A percentile compares a stretch with the other conserved stretches of the same genome.
These are phyloP conservation scores for Odocoileus virginianus DNA, from an alignment of 2,113 vertebrate genomes.

Conservation along the genomic window DNA sequence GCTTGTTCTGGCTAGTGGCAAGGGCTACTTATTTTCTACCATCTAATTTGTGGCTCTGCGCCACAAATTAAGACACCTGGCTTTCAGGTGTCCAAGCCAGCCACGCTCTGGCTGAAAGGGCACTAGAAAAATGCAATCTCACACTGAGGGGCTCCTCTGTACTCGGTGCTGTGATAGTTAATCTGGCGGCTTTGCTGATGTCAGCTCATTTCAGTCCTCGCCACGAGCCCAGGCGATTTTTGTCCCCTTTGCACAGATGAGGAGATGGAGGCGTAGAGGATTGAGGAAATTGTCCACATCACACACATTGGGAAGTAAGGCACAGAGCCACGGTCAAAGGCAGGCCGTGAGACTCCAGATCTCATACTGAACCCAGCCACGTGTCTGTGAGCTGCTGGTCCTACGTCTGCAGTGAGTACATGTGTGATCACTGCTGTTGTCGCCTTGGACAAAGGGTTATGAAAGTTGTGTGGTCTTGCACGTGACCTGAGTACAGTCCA, in stretches of 20 bases:
- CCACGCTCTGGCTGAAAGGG: neutral
- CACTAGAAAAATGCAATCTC: neutral
- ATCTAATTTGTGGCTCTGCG: neutral
- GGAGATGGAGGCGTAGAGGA: neutral
- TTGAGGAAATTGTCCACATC: neutral
- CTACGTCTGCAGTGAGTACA: neutral
- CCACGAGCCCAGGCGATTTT: neutral
- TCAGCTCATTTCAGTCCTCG: neutral
- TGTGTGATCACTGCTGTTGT: neutral
- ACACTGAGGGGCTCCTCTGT: neutral
- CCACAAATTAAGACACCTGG: too few relatives aligned
- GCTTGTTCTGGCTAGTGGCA: neutral
- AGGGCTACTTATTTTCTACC: neutral
- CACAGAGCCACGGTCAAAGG: neutral
- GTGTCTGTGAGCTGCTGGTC: neutral
- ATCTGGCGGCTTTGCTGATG: neutral
- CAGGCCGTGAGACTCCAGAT: neutral
- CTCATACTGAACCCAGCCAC: neutral
- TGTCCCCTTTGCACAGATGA: neutral
- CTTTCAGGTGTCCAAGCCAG: neutral
- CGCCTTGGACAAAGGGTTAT: neutral
- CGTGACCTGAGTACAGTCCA: neutral
- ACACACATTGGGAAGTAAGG: neutral
- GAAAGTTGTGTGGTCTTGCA: neutral
- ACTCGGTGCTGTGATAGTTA: neutral